A percentile compares a stretch with the other conserved stretches of the same genome.
Evolutionary conservation across 2,797 vertebrate genomes (phyloP).

Genomic region (Paedocypris micromegethes): DNA sequence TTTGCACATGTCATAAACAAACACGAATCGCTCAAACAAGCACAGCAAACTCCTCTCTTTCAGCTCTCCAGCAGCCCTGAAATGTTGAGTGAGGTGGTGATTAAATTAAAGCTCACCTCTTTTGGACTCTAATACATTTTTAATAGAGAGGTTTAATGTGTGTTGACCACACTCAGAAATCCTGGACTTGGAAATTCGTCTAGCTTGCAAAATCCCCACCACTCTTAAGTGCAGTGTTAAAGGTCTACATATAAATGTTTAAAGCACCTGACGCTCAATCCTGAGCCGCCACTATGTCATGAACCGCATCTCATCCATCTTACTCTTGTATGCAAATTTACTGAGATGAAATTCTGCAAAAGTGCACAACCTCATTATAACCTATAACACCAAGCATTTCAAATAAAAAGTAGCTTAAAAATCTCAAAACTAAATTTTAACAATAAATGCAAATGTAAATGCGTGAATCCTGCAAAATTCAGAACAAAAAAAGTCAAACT

Average conservation of each 20-base stretch:
- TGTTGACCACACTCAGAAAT: constrained; percentile 20
- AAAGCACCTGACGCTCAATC: constrained; percentile 29
- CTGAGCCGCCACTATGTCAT: constrained; percentile 15
- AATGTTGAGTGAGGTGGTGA: constrained; percentile 28
- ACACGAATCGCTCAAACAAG: constrained; percentile 47
- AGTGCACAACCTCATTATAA: too few species aligned
- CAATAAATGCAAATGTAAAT: too few species aligned
- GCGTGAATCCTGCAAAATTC: too few species aligned
- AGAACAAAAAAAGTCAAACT: too few species aligned
- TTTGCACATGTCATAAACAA: constrained; percentile 62
- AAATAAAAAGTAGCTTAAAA: too few species aligned
- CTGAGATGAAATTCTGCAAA: too few species aligned
- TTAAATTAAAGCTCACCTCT: constrained; percentile 35
- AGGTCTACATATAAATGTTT: constrained; percentile 34
- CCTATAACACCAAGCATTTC: too few species aligned
- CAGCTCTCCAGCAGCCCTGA: constrained; percentile 42
- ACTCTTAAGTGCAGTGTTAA: constrained; percentile 32
- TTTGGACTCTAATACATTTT: constrained; percentile 39
- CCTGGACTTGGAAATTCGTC: constrained; percentile 29
- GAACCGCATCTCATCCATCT: neutral
- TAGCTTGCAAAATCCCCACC: constrained; percentile 34
- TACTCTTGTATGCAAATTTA: neutral
- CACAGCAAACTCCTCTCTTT: constrained; percentile 50
- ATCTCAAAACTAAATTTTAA: too few species aligned
- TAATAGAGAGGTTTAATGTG: constrained; percentile 38